Percentiles rank a stretch among this genome's conserved stretches.
Conservation (phyloP, 2,113 vertebrate genomes). For the Dissostichus mawsoni region DNA sequence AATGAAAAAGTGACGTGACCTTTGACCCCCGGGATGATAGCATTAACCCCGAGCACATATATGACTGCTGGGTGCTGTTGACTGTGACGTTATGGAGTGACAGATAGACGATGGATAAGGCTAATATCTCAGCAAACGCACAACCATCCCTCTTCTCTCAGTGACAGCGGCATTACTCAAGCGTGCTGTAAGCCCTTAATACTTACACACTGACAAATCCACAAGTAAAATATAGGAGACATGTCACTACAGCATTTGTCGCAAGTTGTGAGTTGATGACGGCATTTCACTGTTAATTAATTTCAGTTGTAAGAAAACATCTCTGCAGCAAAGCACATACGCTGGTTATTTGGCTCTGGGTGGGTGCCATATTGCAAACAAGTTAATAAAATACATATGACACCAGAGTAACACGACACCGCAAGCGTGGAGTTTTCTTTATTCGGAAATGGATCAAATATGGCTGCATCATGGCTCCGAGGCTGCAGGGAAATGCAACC, state of each 20-base stretch:
- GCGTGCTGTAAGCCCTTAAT: slow-evolving; percentile 56
- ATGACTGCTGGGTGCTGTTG: slow-evolving; percentile 33
- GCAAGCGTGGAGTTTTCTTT: slow-evolving; percentile 13
- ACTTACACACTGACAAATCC: slow-evolving; percentile 56
- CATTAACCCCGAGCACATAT: slow-evolving; percentile 40
- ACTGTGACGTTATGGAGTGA: slow-evolving; percentile 53
- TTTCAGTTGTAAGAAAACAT: slow-evolving; percentile 51
- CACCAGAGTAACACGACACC: slow-evolving; percentile 60
- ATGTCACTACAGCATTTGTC: slow-evolving; percentile 26
- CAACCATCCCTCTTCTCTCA: slow-evolving; percentile 54
- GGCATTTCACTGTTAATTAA: slow-evolving; percentile 49
- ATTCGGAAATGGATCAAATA: slow-evolving; percentile 55
- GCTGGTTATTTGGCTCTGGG: slow-evolving; percentile 35
- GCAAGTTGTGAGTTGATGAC: slow-evolving; percentile 49
- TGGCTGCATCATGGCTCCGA: slow-evolving; percentile 21
- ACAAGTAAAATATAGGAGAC: slow-evolving; percentile 49
- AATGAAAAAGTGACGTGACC: slow-evolving; percentile 27
- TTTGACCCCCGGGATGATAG: slow-evolving; percentile 36
- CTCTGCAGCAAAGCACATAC: slow-evolving; percentile 20
- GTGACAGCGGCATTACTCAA: slow-evolving; percentile 70
- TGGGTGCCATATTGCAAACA: slow-evolving; percentile 26
- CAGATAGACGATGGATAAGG: slow-evolving; percentile 61
- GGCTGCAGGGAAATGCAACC: slow-evolving; percentile 51
- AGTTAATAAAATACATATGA: slow-evolving; percentile 44
- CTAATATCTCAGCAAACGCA: slow-evolving; percentile 67